Evolutionary conservation across 1,140 invertebrate genomes (phyloP).

Genomic region (Penaeus japonicus): DNA sequence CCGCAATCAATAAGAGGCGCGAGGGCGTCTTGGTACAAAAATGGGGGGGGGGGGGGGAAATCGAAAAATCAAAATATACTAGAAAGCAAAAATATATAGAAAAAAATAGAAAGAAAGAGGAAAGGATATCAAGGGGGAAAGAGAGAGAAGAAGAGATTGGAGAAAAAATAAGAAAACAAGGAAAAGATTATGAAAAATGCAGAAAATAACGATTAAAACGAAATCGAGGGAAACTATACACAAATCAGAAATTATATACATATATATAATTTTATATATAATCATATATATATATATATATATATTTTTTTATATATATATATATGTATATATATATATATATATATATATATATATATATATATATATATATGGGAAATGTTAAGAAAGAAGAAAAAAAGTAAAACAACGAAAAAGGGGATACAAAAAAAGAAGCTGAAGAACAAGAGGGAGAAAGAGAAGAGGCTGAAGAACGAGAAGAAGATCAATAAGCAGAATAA

Average conservation of each 20-base stretch:
- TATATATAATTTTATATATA: constrained; percentile 15
- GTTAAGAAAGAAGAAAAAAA: too few species aligned
- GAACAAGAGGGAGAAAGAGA: background rate
- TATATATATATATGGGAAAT: too few species aligned
- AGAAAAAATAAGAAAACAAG: background rate
- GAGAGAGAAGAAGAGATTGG: background rate
- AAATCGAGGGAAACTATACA: background rate
- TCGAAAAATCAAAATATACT: too few species aligned
- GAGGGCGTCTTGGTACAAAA: too few species aligned
- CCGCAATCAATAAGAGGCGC: too few species aligned
- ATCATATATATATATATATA: constrained; percentile 13
- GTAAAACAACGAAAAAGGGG: background rate
- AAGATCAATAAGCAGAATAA: too few species aligned
- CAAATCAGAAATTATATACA: background rate
- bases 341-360: constrained; percentile 15
- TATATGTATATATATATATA: constrained; percentile 28
- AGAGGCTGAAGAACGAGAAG: background rate
- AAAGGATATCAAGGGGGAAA: background rate
- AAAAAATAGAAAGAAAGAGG: background rate
- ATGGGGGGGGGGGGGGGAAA: too few species aligned
- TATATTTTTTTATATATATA: background rate
- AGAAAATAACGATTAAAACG: background rate
- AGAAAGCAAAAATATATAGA: background rate
- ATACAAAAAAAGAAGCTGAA: background rate
- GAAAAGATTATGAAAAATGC: background rate